These are phyloP conservation scores for Octonoba sinensis DNA, from an alignment of 2,888 invertebrate species.

Conservation along the genomic window DNA sequence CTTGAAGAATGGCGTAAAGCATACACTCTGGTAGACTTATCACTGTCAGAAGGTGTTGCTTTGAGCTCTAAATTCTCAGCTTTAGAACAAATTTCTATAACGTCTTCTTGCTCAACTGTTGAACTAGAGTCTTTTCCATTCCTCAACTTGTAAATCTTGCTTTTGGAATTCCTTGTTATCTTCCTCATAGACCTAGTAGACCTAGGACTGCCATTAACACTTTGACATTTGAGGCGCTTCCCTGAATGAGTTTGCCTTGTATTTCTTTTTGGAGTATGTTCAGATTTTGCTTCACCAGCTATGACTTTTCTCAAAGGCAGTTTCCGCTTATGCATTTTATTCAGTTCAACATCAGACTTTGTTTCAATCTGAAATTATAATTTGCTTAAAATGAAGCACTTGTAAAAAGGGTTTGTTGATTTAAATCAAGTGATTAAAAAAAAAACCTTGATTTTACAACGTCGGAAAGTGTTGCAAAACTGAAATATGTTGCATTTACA, in stretches of 20 bases:
- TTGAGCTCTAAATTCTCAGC: background rate
- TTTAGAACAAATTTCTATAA: conserved; percentile 5
- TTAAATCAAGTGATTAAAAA: too few species aligned
- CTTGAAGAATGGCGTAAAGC: conserved; percentile 46
- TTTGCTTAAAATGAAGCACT: too few species aligned
- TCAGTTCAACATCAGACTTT: too few species aligned
- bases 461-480: too few species aligned
- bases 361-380: too few species aligned
- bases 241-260: background rate
- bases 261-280: background rate
- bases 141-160: conserved; percentile 24
- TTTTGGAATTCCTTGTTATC: conserved; percentile 17
- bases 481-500: too few species aligned
- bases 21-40: conserved; percentile 38
- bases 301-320: conserved; percentile 1
- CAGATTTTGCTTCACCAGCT: background rate
- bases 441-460: too few species aligned
- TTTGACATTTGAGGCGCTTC: background rate
- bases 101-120: background rate
- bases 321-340: background rate
- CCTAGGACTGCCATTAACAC: background rate
- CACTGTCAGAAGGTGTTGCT: conserved; percentile 25
- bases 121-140: conserved; percentile 3
- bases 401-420: too few species aligned
- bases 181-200: background rate